phyloP scores from a whole-genome alignment of 1,140 invertebrate genomes.

The Lordiphosa mommai region DNA sequence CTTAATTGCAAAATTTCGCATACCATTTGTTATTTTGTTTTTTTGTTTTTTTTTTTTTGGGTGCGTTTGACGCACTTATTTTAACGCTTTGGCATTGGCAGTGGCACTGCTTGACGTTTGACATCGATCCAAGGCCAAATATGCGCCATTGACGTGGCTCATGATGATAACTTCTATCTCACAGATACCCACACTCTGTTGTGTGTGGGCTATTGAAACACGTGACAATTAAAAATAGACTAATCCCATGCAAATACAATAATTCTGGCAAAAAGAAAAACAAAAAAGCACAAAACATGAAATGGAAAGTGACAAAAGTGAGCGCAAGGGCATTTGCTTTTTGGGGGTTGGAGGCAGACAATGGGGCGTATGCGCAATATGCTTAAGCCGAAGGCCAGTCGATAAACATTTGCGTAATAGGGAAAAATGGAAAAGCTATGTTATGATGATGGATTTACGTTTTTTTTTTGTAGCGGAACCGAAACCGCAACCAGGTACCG shows the following conservation, averaged over 20 bases:
- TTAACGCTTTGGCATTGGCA: slow-evolving; percentile 40
- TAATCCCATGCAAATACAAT: slow-evolving; percentile 28
- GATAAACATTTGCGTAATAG: slow-evolving; percentile 26
- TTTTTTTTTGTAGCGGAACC: no score
- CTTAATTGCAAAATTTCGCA: slow-evolving; percentile 40
- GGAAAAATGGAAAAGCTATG: no score
- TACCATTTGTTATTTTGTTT: slow-evolving; percentile 25
- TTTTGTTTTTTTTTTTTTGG: slow-evolving; percentile 21
- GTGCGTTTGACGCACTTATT: slow-evolving; percentile 52
- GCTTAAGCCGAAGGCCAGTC: slow-evolving; percentile 12
- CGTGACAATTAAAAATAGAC: slow-evolving; percentile 64
- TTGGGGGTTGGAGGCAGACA: slow-evolving; percentile 1
- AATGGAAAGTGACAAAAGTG: slow-evolving; percentile 29
- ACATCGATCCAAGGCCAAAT: slow-evolving; percentile 8
- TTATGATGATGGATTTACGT: no score
- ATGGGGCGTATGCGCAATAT: slow-evolving; percentile 43
- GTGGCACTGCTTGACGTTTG: slow-evolving; percentile 22
- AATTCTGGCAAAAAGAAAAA: slow-evolving; percentile 3
- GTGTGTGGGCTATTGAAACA: no score
- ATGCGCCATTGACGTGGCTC: not conserved
- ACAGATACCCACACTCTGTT: slow-evolving; percentile 8
- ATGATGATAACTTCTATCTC: no score
- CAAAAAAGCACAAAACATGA: slow-evolving; percentile 25
- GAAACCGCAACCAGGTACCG: no score
- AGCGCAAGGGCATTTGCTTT: slow-evolving; percentile 23